phyloP scores from a whole-genome alignment of 92 coral and sea anemone genomes.

The Epizoanthus stellaris region DNA sequence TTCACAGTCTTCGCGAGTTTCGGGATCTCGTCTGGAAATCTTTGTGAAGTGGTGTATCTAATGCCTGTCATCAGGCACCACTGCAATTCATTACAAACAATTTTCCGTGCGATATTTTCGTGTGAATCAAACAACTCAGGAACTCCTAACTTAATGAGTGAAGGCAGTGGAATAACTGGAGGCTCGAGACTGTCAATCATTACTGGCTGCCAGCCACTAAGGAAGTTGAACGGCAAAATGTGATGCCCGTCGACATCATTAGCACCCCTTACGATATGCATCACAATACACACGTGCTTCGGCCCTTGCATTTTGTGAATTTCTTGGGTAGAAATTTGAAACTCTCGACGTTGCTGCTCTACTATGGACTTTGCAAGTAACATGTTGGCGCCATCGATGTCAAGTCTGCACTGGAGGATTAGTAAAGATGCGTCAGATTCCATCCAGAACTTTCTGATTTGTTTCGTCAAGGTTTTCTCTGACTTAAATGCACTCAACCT shows the following conservation, averaged over 20 bases:
- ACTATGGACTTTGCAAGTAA: constrained; percentile 28
- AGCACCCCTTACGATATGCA: constrained; percentile 44
- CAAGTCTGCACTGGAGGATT: constrained; percentile 55
- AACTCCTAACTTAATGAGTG: constrained; percentile 26
- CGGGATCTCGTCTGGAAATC: background rate
- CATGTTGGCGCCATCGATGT: constrained; percentile 51
- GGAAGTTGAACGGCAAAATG: constrained; percentile 39
- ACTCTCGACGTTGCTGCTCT: constrained; percentile 39
- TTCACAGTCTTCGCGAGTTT: background rate
- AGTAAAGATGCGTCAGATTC: constrained; percentile 33
- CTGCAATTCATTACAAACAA: constrained; percentile 47
- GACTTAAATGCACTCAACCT: constrained; percentile 52
- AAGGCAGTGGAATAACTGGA: constrained; percentile 37
- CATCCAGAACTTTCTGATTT: constrained; percentile 41
- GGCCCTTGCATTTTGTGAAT: background rate
- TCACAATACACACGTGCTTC: constrained; percentile 43
- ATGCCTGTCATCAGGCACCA: constrained; percentile 59
- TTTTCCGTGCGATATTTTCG: constrained; percentile 25
- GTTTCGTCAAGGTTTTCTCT: constrained; percentile 48
- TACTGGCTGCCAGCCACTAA: constrained; percentile 49
- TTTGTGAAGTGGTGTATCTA: constrained; percentile 11
- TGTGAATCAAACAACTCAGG: constrained; percentile 21
- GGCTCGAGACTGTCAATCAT: constrained; percentile 49
- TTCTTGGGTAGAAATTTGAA: background rate
- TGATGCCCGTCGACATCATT: background rate